Conservation (phyloP, 2,888 invertebrate genomes). For the Drosophila tripunctata region DNA sequence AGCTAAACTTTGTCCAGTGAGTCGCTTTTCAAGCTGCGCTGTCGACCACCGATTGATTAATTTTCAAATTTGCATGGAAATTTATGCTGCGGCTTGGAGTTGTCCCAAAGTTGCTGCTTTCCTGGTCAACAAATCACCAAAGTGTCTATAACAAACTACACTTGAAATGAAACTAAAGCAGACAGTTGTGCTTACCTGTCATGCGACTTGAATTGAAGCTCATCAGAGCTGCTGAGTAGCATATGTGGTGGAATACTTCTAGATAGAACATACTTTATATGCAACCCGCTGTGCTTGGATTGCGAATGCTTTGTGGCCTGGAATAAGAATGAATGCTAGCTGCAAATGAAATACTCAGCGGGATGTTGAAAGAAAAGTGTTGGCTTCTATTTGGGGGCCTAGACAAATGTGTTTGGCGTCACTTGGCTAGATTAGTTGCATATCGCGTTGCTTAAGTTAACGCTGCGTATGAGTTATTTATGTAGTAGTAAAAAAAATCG, state of each 20-base stretch:
- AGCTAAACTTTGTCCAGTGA: constrained; percentile 17
- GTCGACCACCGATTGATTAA: constrained; percentile 38
- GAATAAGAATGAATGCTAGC: constrained; percentile 20
- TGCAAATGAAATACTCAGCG: constrained; percentile 49
- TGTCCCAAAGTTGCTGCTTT: constrained; percentile 18
- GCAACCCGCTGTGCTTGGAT: constrained; percentile 21
- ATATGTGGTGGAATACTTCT: too few species aligned
- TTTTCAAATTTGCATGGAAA: constrained; percentile 59
- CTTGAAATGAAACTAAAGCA: neutral
- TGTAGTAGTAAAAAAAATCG: neutral
- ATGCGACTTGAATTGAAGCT: neutral
- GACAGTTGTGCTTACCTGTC: neutral
- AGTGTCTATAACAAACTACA: neutral
- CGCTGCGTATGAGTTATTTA: constrained; percentile 38
- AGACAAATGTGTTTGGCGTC: constrained; percentile 39
- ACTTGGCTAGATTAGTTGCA: constrained; percentile 38
- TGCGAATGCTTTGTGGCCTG: constrained; percentile 39
- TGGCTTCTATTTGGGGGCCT: constrained; percentile 33
- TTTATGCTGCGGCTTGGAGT: constrained; percentile 28
- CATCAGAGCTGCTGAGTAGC: neutral
- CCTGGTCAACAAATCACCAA: constrained; percentile 3
- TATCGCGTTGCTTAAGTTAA: constrained; percentile 14
- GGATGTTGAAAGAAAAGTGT: constrained; percentile 22
- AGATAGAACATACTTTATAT: too few species aligned
- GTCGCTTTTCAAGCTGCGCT: constrained; percentile 12